Evolutionary conservation across 2,797 vertebrate species (phyloP), one percentile per base, ranked within the genome.

Genomic region (Momotus momota): DNA sequence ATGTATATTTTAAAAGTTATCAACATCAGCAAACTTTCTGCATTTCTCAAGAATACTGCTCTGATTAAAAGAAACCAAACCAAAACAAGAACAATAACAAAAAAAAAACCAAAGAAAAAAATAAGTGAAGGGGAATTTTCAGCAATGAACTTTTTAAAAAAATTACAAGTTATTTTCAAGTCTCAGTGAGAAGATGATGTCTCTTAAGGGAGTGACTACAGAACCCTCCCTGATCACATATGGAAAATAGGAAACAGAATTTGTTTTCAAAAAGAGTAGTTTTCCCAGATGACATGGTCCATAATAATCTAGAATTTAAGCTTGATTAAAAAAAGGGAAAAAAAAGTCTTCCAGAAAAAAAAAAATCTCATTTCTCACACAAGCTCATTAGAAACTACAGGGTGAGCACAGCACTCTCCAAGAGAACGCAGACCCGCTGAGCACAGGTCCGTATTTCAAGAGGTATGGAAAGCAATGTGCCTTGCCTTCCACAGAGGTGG

Each of bases 351-450:
- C 7, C 48, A 23, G 38, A 29, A 13, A 29, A 19, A 13, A 29
- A 19, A 67, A 72, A 49, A 45, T 31, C 27, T 67, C 10, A 6
- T 86, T 69, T 72, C 31, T 52, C 64, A 40, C 18, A n/a, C 3
- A 14, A 27, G 22, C 35, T 46, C 26, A 41, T 23, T 4, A 38
- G 41, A 86, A 64, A 43, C 23, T 10, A 77, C 29, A 31, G 25
- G 17, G 26, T 7, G 38, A 69, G 21, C 21, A 40, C 23, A 49
- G 60, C 60, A n/a, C 31, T 38, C 19, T n/a, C n/a, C 27, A 62
- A 38, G 14, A 0, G 0, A 77, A 49, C 2, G 45, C 20, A 62
- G n/a, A 85, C 46, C 8, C 23, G 48, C 43, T 3, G 16, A 35
- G 31, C 51, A 8, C 2, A 15, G 26, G 57, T 7, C 19, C 8